phyloP scores from a whole-genome alignment of 2,888 invertebrate species.

The Dioctria linearis region DNA sequence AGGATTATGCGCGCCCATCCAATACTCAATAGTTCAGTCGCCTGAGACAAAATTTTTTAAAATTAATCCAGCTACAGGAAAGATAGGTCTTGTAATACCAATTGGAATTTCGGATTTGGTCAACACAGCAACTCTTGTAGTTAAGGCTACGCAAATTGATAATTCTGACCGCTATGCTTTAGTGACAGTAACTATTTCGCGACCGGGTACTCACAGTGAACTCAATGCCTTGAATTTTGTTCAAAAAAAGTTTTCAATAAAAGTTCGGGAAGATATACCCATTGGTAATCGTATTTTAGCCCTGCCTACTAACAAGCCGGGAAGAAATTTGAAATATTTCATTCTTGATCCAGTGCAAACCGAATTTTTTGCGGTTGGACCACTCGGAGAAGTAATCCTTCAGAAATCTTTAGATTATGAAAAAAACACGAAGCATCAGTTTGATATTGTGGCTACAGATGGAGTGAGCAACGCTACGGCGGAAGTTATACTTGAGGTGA shows the following conservation, averaged over 20 bases:
- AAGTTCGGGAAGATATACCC: constrained; percentile 83
- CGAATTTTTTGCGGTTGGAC: constrained; percentile 83
- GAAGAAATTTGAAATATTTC: constrained; percentile 81
- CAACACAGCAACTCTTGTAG: constrained; percentile 84
- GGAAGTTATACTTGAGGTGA: constrained; percentile 83
- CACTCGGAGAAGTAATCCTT: constrained; percentile 85
- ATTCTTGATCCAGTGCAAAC: constrained; percentile 82
- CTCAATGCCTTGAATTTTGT: constrained; percentile 75
- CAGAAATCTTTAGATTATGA: constrained; percentile 86
- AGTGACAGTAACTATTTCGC: constrained; percentile 82
- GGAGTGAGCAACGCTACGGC: constrained; percentile 83
- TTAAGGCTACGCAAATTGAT: constrained; percentile 87
- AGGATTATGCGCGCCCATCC: constrained; percentile 70
- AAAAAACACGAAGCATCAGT: constrained; percentile 78
- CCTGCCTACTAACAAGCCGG: constrained; percentile 77
- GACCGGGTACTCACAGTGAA: constrained; percentile 72
- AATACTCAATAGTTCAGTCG: constrained; percentile 69
- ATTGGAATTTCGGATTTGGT: constrained; percentile 72
- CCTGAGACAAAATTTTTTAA: constrained; percentile 70
- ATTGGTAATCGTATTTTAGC: constrained; percentile 82
- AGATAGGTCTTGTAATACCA: constrained; percentile 67
- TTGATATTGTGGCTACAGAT: constrained; percentile 88
- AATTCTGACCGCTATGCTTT: constrained; percentile 91
- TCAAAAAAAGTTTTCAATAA: constrained; percentile 79
- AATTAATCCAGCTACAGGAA: constrained; percentile 69